Percentiles rank a stretch among this genome's conserved stretches.
phyloP scores from a whole-genome alignment of 2,113 vertebrate genomes.

The Felis catus region F.catus_Fca126_mat1.0 CM031420.1:406001-406500 shows the following conservation, averaged over 20 bases:
- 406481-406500: rapidly evolving
- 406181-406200: background rate
- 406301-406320: background rate
- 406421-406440: background rate
- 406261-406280: background rate
- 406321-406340: background rate
- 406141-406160: background rate
- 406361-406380: background rate
- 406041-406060: background rate
- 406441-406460: background rate
- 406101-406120: background rate
- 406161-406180: background rate
- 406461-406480: too few species aligned
- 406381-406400: background rate
- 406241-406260: background rate
- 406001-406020: background rate
- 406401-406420: background rate
- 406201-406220: too few species aligned
- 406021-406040: background rate
- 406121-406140: background rate
- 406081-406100: background rate
- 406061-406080: background rate
- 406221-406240: background rate
- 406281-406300: background rate
- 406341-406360: too few species aligned